phyloP scores from a whole-genome alignment of 1,140 invertebrate species.

The Drosophila sulfurigaster region DNA sequence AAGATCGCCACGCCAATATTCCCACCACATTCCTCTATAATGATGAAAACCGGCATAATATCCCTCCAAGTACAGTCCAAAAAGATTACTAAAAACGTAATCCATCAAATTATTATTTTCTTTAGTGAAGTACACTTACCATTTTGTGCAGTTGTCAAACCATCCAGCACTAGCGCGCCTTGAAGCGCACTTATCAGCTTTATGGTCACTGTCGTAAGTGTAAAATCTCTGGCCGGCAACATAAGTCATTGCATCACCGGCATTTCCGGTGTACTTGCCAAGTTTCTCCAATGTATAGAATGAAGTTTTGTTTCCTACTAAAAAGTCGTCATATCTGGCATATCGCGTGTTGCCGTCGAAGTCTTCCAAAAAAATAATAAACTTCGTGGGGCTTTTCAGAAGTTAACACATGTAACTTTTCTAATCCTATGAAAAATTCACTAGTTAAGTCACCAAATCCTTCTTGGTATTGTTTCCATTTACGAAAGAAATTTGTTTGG shows the following conservation, averaged over 20 bases:
- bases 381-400: background rate
- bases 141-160: background rate
- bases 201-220: background rate
- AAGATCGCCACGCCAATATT: background rate
- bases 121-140: background rate
- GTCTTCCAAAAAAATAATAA: background rate
- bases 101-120: background rate
- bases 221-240: background rate
- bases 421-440: constrained; percentile 6
- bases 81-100: background rate
- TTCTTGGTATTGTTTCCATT: constrained; percentile 1
- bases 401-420: background rate
- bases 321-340: background rate
- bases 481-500: background rate
- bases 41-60: background rate
- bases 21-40: background rate
- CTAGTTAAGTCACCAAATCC: background rate
- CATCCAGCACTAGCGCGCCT: background rate
- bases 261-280: background rate
- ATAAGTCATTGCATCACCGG: background rate
- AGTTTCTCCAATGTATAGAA: background rate
- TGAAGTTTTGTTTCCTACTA: background rate
- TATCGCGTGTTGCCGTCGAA: background rate
- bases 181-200: background rate
- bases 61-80: background rate